Conservation (phyloP, 2,888 invertebrate genomes). For the Drosophila paranaensis region DNA sequence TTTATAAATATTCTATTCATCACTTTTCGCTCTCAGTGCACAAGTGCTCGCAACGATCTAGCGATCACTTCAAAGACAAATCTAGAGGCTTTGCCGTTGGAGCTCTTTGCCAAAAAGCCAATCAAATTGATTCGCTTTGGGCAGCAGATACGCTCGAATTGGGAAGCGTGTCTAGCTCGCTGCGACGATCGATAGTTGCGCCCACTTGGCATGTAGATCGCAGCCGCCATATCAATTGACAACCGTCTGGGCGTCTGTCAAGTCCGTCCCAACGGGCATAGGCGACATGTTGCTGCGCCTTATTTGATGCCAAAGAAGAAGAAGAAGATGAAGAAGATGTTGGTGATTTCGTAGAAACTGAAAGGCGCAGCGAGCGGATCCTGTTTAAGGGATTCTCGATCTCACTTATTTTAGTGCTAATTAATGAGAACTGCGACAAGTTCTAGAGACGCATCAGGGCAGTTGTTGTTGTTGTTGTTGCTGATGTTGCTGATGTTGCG, state of each 20-base stretch:
- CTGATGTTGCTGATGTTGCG: slow-evolving; percentile 16
- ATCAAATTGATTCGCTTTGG: slow-evolving; percentile 32
- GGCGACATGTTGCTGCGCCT: slow-evolving; percentile 70
- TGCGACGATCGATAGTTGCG: slow-evolving; percentile 17
- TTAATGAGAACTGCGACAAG: slow-evolving; percentile 72
- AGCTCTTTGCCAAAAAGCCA: slow-evolving; percentile 27
- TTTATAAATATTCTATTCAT: neutral
- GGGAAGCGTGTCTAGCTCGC: slow-evolving; percentile 2
- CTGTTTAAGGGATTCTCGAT: slow-evolving; percentile 25
- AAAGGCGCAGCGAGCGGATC: slow-evolving; percentile 46
- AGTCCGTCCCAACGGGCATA: slow-evolving; percentile 70
- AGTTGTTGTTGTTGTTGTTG: neutral
- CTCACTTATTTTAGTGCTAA: slow-evolving; percentile 71
- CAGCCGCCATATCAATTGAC: slow-evolving; percentile 58
- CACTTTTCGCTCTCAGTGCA: neutral
- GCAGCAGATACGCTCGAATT: slow-evolving; percentile 1
- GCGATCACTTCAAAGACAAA: slow-evolving; percentile 23
- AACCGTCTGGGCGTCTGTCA: slow-evolving; percentile 64
- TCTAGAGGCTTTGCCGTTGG: slow-evolving; percentile 14
- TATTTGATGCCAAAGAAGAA: slow-evolving; percentile 55
- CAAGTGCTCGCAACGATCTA: neutral
- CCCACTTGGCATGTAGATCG: slow-evolving; percentile 63
- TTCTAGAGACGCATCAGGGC: slow-evolving; percentile 49
- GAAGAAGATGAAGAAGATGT: slow-evolving; percentile 45
- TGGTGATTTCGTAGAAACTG: slow-evolving; percentile 68